Base-by-base conservation (phyloP, 2,797 vertebrate species). In the Karalla daura region DNA sequence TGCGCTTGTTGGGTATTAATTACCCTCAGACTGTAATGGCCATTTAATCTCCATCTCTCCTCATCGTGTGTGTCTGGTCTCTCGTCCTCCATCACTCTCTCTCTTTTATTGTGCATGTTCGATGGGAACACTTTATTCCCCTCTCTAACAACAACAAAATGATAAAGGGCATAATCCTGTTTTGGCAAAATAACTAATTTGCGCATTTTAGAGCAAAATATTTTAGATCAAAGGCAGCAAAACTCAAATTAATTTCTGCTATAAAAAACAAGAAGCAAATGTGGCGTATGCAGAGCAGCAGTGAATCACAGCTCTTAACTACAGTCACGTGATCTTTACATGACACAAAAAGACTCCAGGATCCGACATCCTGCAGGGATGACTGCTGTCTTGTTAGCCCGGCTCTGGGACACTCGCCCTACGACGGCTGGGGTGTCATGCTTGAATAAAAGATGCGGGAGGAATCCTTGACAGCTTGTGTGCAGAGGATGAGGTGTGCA, bases 1-100 rank as follows among this genome's bases (percentile, higher is more conserved):
- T 60, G 21, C 20, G 73, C 79, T 63, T 64, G 73, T 64, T 78
- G 74, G 59, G 67, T 84, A 82, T 87, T 89, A 90, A 92, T 92
- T 85, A 83, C 83, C 68, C 30, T 65, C 68, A 63, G 35, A 54
- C 69, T 60, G 46, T 35, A 54, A 40, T 9, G 17, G 55, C 66
- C 70, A 61, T 86, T 85, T 74, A 70, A 80, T 86, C 50, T 83
- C 53, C 20, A 51, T 74, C 68, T 67, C 18, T 65, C 46, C 21
- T 67, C 55, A 21, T 11, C 44, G 14, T 43, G 23, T 25, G 39
- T 21, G n/a, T 32, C 20, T 43, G 36, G 35, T 41, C 10, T 37
- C 7, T 20, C 33, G 21, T 35, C 17, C 12, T 18, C 50, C 12
- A 30, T 52, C n/a, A n/a, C n/a, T n/a, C n/a, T n/a, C n/a, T n/a